Conservation (phyloP, 2,113 vertebrate species). For the Ctenodactylus gundi region DNA sequence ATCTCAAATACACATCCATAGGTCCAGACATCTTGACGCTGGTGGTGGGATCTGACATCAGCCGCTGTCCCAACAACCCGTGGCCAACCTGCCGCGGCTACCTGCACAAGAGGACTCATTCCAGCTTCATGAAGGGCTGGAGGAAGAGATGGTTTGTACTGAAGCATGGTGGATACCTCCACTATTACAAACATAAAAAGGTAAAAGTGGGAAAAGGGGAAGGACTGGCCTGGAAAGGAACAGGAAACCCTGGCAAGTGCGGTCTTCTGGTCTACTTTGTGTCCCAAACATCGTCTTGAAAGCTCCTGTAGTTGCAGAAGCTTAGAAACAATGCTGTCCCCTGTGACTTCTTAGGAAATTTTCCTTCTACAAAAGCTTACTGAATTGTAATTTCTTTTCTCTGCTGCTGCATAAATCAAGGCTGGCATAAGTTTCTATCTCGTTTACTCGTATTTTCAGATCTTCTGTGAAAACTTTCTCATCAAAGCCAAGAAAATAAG, state of each 20-base stretch:
- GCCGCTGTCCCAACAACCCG: slow-evolving; percentile 89
- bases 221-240: background rate
- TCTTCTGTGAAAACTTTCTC: slow-evolving; percentile 45
- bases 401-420: slow-evolving; percentile 30
- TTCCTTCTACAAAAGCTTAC: slow-evolving; percentile 25
- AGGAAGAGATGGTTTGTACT: slow-evolving; percentile 96
- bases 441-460: slow-evolving; percentile 37
- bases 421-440: slow-evolving; percentile 37
- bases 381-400: slow-evolving; percentile 29
- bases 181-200: slow-evolving; percentile 93
- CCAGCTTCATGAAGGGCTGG: slow-evolving; percentile 92
- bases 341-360: background rate
- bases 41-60: slow-evolving; percentile 93
- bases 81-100: slow-evolving; percentile 92
- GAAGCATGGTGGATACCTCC: slow-evolving; percentile 89
- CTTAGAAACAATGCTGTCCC: background rate
- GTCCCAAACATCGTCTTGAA: background rate
- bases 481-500: slow-evolving; percentile 41
- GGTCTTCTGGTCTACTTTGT: too few species aligned
- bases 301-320: background rate
- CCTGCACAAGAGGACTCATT: slow-evolving; percentile 92
- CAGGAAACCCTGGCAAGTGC: background rate
- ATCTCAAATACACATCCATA: slow-evolving; percentile 67
- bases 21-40: slow-evolving; percentile 91
- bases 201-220: slow-evolving; percentile 77